Conservation (phyloP, 2,113 vertebrate species). For the Desmodus rotundus region DNA sequence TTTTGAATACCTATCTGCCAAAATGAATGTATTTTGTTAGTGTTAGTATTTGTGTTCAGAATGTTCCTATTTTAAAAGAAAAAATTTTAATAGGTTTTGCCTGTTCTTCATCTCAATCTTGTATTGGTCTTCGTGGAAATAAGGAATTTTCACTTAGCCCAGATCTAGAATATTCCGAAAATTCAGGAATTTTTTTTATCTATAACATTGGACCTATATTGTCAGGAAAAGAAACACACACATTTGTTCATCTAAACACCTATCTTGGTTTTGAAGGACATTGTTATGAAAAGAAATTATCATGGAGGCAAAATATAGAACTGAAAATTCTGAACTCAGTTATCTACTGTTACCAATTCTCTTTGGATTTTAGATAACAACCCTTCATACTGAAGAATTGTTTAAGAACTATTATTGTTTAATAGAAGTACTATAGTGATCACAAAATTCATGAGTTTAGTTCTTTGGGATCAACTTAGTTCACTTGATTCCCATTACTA, state of each 20-base stretch:
- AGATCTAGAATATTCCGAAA: not conserved
- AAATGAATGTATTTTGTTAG: slow-evolving; percentile 38
- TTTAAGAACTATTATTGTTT: not conserved
- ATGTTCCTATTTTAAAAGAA: slow-evolving; percentile 20
- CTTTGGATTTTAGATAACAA: not conserved
- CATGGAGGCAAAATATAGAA: not conserved
- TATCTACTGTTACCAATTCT: not conserved
- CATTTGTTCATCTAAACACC: not conserved
- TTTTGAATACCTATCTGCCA: not conserved
- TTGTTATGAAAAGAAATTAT: not conserved
- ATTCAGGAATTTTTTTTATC: not conserved
- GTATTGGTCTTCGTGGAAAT: slow-evolving; percentile 47
- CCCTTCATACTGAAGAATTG: not conserved
- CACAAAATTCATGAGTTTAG: not conserved
- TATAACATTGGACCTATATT: not conserved
- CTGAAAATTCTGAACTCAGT: not conserved
- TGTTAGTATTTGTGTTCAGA: slow-evolving; percentile 45
- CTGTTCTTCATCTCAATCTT: slow-evolving; percentile 20
- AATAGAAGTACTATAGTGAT: not conserved
- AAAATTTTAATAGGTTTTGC: not conserved
- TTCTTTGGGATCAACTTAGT: slow-evolving; percentile 8
- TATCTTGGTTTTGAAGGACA: slow-evolving; percentile 11
- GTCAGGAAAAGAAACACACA: not conserved
- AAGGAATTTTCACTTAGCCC: not conserved
- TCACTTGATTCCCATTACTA: not conserved